Base-by-base conservation (phyloP, 2,113 vertebrate genomes). In the Sinocyclocheilus grahami region DNA sequence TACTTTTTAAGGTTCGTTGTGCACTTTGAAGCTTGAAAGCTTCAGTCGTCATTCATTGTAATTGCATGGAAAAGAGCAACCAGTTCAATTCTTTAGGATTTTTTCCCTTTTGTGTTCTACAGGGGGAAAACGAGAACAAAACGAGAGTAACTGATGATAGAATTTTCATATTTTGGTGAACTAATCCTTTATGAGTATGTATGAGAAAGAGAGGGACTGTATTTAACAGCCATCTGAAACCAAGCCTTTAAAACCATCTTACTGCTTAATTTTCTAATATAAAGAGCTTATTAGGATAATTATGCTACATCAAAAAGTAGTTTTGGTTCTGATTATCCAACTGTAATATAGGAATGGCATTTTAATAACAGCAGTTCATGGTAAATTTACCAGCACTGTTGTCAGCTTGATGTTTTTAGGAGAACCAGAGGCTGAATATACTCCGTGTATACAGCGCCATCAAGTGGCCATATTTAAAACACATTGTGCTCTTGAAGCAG, bases 291-390 rank as follows among this genome's bases (percentile, higher is more conserved):
- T 78, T 60, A 58, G 10, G 27, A 58, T 37, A 79, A 12, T 22
- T 30, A 33, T 58, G 76, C 76, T 33, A 30, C 24, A 55, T 39
- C 11, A 42, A 74, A 74, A 22, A 16, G 72, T 76, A 76, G 11
- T 51, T 76, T 51, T n/a, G n/a, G 42, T 9, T 27, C 22, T 76
- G 39, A 76, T 24, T 51, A 27, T 76, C 12, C 42, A 76, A 48
- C 12, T 48, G 72, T 76, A 48, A 76, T 76, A 27, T 76, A 76
- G 12, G 27, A 76, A 76, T 76, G n/a, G n/a, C 42, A 48, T 76
- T 76, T 76, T 60, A n/a, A 60, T 79, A 79, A 62, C 48, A 55
- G 30, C 8, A 24, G 37, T 18, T 63, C 58, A 27, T 65, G 22
- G 78, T 4, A 46, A 10, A 42, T 80, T 63, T 42, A 63, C 37